Evolutionary conservation across 2,888 invertebrate species (phyloP).

Genomic region (Gonocerus acuteangulatus): DNA sequence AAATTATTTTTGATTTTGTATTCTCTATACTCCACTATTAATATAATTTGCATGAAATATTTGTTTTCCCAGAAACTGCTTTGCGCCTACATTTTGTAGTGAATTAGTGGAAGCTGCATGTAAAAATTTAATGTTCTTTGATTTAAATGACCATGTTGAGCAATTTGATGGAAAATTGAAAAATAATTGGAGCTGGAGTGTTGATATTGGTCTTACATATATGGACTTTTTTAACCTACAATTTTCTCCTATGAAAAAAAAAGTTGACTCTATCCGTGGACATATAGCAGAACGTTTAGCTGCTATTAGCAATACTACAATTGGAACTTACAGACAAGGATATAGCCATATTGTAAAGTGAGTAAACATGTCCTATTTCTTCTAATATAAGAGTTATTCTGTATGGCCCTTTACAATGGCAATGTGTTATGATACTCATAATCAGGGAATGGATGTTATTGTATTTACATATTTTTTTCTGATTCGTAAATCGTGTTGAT

Average conservation of each 20-base stretch:
- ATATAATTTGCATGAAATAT: neutral
- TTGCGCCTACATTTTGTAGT: slow-evolving; percentile 26
- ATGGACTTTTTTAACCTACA: slow-evolving; percentile 49
- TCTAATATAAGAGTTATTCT: no score
- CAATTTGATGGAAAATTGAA: slow-evolving; percentile 44
- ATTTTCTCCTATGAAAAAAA: slow-evolving; percentile 33
- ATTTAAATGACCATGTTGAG: slow-evolving; percentile 57
- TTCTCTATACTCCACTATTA: no score
- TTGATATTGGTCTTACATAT: slow-evolving; percentile 60
- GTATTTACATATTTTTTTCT: no score
- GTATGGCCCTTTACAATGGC: neutral
- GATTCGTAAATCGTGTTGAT: no score
- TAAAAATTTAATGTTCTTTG: slow-evolving; percentile 48
- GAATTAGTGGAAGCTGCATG: slow-evolving; percentile 30
- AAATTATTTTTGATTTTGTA: neutral
- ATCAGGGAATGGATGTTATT: no score
- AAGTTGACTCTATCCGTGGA: slow-evolving; percentile 44
- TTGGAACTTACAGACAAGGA: slow-evolving; percentile 68
- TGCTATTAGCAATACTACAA: slow-evolving; percentile 39
- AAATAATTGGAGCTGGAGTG: slow-evolving; percentile 57
- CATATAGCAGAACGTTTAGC: slow-evolving; percentile 52
- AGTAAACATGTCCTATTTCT: slow-evolving; percentile 26
- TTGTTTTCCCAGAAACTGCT: slow-evolving; percentile 7
- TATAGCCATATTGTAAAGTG: slow-evolving; percentile 61
- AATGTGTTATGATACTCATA: neutral